Evolutionary conservation across 2,888 invertebrate species (phyloP), one percentile per base, ranked within the genome.

Genomic region (Heliconius hortense): DNA sequence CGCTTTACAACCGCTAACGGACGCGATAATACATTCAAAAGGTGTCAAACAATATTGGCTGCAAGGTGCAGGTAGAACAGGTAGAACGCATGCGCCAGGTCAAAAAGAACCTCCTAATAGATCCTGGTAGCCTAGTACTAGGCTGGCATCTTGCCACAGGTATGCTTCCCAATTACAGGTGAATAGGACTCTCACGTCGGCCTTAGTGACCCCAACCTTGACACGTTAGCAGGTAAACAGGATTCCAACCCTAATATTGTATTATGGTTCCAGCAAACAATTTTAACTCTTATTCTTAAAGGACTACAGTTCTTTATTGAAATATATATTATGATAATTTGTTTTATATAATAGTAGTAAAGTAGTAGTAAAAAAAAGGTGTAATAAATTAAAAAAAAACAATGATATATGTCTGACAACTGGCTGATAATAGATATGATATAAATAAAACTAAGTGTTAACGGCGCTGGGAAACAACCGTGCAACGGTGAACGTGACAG

Each of bases 81-180:
- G 90, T 92, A 88, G 85, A 84, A 92, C 93, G 93, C 93, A 93
- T 93, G 93, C 92, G 93, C 85, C 91, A 93, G 93, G 92, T 93
- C 85, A 18, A 82, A 77, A 63, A 73, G 74, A 75, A 88, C 84
- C 89, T 91, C 88, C 87, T 88, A 75, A 69, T 71, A 68, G 48
- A 63, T 83, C 82, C 82, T 92, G 86, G 75, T 82, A 78, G 81
- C 94, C 93, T 93, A 88, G 93, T 94, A 93, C 86, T 83, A 87
- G 93, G 89, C 93, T 94, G 94, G 94, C 94, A 94, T 88, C 84
- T 89, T 94, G 94, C 94, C 94, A 94, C 94, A 94, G 94, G 94
- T 94, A 94, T 84, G 90, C 89, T 91, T 87, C 89, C 89, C 87
- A 89, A 87, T 82, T 82, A 82, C 90, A 90, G 89, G 90, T 90